phyloP scores from a whole-genome alignment of 2,797 vertebrate species.

The Leptodactylus fallax region DNA sequence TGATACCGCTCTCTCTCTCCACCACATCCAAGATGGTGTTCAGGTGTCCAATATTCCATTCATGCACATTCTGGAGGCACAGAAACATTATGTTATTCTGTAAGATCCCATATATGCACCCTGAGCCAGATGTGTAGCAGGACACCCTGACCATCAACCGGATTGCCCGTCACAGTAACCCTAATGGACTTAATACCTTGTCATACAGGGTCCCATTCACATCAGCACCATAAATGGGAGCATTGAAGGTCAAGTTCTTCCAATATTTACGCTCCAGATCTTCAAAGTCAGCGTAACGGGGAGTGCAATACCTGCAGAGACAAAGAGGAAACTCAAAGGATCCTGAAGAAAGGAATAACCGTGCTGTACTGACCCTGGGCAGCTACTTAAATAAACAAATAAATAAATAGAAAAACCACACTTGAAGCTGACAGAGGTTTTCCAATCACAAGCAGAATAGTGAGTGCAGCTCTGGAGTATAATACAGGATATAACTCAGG shows the following conservation, averaged over 20 bases:
- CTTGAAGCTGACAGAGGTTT: too few species aligned
- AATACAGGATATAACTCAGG: not conserved
- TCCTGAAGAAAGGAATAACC: not conserved
- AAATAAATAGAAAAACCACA: too few species aligned
- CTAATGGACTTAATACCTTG: conserved; percentile 73
- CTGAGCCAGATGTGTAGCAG: too few species aligned
- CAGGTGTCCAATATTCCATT: conserved; percentile 92
- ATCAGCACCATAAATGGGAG: conserved; percentile 94
- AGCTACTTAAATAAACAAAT: too few species aligned
- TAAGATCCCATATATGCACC: too few species aligned
- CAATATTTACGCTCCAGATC: conserved; percentile 97
- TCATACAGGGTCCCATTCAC: conserved; percentile 93
- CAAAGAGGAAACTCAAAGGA: not conserved
- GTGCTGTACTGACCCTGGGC: not conserved
- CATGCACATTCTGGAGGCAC: conserved; percentile 82
- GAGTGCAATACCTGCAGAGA: conserved; percentile 86
- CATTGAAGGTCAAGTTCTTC: conserved; percentile 96
- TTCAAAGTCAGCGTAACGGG: conserved; percentile 88
- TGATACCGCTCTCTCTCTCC: conserved; percentile 91
- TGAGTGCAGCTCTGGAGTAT: not conserved
- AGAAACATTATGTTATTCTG: not conserved
- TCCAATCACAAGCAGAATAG: not conserved
- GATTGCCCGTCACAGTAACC: too few species aligned
- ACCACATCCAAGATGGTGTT: conserved; percentile 93
- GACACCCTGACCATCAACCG: too few species aligned